Percentiles rank a stretch among this genome's conserved stretches.
Conservation (phyloP, 1,140 invertebrate species). For the Neodiprion virginianus region DNA sequence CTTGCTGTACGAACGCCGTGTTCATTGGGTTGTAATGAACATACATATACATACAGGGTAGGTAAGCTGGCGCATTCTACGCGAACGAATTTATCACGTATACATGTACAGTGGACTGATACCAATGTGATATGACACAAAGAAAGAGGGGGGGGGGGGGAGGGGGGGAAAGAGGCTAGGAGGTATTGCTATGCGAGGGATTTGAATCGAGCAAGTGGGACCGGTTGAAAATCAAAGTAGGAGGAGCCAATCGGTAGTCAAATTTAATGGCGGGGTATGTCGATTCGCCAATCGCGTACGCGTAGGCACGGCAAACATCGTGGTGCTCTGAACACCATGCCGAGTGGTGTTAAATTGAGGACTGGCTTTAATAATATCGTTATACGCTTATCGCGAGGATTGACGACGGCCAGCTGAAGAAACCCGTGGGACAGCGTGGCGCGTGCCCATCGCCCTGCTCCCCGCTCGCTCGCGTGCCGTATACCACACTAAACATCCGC, state of each 20-base stretch:
- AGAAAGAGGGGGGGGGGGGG: too few species aligned
- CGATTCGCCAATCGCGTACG: conserved; percentile 49
- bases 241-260: conserved; percentile 48
- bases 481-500: conserved; percentile 28
- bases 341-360: neutral
- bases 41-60: too few species aligned
- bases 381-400: neutral
- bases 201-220: conserved; percentile 3
- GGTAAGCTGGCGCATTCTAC: too few species aligned
- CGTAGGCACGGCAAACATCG: conserved; percentile 11
- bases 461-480: conserved; percentile 17
- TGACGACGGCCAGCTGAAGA: conserved; percentile 3
- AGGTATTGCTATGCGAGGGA: neutral
- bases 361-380: neutral
- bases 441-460: conserved; percentile 14
- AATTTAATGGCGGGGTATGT: conserved; percentile 59
- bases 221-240: conserved; percentile 30
- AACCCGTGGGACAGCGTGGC: conserved; percentile 16
- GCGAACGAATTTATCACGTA: too few species aligned
- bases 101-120: too few species aligned
- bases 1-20: too few species aligned
- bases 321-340: neutral
- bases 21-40: too few species aligned
- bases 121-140: too few species aligned
- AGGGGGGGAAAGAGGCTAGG: too few species aligned